phyloP scores from a whole-genome alignment of 2,113 vertebrate genomes.

The Ageneiosus marmoratus region DNA sequence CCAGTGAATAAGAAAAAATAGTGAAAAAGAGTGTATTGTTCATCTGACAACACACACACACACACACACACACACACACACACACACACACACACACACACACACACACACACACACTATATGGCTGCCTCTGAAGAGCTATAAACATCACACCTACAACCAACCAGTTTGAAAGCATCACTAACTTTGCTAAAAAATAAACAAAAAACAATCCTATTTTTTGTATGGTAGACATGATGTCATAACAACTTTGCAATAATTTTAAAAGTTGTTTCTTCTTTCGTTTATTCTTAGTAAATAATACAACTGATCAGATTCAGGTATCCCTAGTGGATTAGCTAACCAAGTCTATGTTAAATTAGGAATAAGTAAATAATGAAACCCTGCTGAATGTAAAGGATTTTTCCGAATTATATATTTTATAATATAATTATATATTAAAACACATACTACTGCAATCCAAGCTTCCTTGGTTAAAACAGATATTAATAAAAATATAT shows the following conservation, averaged over 20 bases:
- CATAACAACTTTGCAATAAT: neutral
- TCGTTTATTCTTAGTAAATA: neutral
- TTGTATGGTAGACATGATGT: neutral
- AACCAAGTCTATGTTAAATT: neutral
- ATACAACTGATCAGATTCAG: neutral
- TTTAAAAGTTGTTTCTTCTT: neutral
- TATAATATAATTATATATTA: too few species aligned
- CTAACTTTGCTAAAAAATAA: neutral
- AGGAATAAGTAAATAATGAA: neutral
- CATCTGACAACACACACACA: neutral
- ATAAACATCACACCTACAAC: constrained; percentile 28
- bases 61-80: neutral
- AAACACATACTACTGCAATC: neutral
- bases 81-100: constrained; percentile 19
- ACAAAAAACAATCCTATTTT: neutral
- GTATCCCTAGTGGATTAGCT: neutral
- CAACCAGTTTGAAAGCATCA: neutral
- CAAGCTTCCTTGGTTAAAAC: neutral
- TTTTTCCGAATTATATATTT: neutral
- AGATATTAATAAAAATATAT: neutral
- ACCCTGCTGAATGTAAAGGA: neutral
- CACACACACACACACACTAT: constrained; percentile 77
- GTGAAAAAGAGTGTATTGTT: constrained; percentile 59
- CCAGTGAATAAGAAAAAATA: constrained; percentile 57
- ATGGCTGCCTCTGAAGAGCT: constrained; percentile 67